Conservation (phyloP, 2,888 invertebrate genomes). For the Agriotes lineatus region DNA sequence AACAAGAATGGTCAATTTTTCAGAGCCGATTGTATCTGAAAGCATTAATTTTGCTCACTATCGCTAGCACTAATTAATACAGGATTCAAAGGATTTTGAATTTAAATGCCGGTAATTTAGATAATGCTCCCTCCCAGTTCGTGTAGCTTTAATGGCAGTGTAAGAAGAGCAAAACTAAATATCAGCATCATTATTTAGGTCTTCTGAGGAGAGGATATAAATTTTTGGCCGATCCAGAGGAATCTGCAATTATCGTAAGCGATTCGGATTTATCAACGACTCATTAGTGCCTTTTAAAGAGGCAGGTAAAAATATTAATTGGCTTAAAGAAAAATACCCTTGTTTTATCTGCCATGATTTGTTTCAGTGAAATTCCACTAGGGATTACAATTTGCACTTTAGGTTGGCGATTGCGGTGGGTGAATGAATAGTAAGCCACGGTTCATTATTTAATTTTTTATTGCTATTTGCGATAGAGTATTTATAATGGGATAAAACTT, state of each 20-base stretch:
- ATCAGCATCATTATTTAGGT: neutral
- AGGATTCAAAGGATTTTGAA: neutral
- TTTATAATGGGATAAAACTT: neutral
- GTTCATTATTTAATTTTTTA: neutral
- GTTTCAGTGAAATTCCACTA: neutral
- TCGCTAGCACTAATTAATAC: neutral
- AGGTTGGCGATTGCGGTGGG: neutral
- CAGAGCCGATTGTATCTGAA: neutral
- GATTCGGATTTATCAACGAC: neutral
- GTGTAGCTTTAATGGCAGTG: neutral
- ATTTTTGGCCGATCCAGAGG: neutral
- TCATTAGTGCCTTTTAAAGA: neutral
- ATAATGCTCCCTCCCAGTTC: constrained; percentile 2
- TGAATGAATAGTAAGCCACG: neutral
- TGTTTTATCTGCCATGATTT: constrained; percentile 1
- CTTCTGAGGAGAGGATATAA: neutral
- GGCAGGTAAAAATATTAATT: constrained; percentile 7
- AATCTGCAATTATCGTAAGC: constrained; percentile 2
- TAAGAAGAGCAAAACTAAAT: neutral
- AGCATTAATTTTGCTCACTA: neutral
- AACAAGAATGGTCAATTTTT: neutral
- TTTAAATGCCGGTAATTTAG: constrained; percentile 1
- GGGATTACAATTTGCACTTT: constrained; percentile 15
- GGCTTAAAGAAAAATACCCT: neutral
- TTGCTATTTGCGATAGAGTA: neutral